Percentiles rank a stretch among this genome's conserved stretches.
Evolutionary conservation across 2,888 invertebrate genomes (phyloP).

Genomic region (Orthosia gracilis): DNA sequence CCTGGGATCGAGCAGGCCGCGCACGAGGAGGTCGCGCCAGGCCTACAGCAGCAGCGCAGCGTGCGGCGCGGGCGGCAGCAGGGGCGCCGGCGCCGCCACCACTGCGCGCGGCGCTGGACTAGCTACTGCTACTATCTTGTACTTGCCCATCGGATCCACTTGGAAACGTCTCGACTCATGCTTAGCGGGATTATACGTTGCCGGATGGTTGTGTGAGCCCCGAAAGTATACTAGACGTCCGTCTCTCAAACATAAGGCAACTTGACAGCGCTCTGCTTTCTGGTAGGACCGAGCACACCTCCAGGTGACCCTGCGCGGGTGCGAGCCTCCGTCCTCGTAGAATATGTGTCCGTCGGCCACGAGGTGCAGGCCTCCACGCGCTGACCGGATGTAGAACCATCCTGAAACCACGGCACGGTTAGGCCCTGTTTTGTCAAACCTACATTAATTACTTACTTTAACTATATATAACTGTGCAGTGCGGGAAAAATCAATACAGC

Average conservation of each 20-base stretch:
- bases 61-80: constrained; percentile 82
- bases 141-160: constrained; percentile 89
- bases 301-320: constrained; percentile 88
- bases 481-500: constrained; percentile 43
- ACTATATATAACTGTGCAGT: constrained; percentile 15
- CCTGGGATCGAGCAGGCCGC: constrained; percentile 84
- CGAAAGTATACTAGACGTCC: constrained; percentile 89
- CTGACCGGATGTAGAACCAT: constrained; percentile 89
- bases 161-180: constrained; percentile 87
- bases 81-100: constrained; percentile 72
- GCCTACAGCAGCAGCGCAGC: constrained; percentile 88
- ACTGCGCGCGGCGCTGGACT: constrained; percentile 74
- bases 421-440: constrained; percentile 56
- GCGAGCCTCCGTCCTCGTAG: constrained; percentile 89
- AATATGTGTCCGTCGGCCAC: constrained; percentile 89
- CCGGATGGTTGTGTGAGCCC: constrained; percentile 87
- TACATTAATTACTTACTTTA: constrained; percentile 21
- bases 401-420: constrained; percentile 80
- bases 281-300: constrained; percentile 89
- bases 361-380: constrained; percentile 87
- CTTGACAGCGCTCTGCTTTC: constrained; percentile 88
- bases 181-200: constrained; percentile 87
- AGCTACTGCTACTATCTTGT: constrained; percentile 86
- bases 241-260: constrained; percentile 87
- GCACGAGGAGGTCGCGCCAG: constrained; percentile 91